Percentiles rank a stretch among this genome's conserved stretches.
Evolutionary conservation across 2,797 vertebrate species (phyloP).

Genomic region (Podargus strigoides): DNA sequence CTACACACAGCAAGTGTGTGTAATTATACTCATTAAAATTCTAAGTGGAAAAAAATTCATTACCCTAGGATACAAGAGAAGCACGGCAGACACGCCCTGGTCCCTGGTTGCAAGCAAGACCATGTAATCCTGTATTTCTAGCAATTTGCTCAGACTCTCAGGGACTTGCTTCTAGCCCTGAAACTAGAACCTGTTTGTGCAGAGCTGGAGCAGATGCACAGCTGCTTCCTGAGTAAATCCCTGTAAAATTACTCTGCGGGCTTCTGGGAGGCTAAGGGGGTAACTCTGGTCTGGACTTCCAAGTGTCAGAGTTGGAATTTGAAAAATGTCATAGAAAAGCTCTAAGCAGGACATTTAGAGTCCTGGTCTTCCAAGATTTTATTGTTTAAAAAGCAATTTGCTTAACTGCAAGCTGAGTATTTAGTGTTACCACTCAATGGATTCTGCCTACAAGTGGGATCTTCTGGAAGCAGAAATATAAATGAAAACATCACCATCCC

Average conservation of each 20-base stretch:
- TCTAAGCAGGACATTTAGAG: background rate
- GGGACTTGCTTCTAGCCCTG: background rate
- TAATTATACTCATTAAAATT: conserved; percentile 26
- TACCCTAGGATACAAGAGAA: background rate
- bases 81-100: background rate
- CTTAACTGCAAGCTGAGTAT: background rate
- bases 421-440: background rate
- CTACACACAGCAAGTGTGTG: background rate
- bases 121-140: background rate
- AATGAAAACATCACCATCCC: background rate
- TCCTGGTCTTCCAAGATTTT: background rate
- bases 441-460: background rate
- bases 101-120: background rate
- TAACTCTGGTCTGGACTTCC: background rate
- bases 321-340: background rate
- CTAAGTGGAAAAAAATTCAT: background rate
- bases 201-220: background rate
- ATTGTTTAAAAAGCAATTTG: background rate
- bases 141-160: background rate
- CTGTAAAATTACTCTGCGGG: background rate
- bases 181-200: background rate
- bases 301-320: background rate
- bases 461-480: background rate
- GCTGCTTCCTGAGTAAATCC: background rate
- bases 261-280: background rate